Evolutionary conservation across 1,140 invertebrate genomes (phyloP).

Genomic region (Anastatus disparis): DNA sequence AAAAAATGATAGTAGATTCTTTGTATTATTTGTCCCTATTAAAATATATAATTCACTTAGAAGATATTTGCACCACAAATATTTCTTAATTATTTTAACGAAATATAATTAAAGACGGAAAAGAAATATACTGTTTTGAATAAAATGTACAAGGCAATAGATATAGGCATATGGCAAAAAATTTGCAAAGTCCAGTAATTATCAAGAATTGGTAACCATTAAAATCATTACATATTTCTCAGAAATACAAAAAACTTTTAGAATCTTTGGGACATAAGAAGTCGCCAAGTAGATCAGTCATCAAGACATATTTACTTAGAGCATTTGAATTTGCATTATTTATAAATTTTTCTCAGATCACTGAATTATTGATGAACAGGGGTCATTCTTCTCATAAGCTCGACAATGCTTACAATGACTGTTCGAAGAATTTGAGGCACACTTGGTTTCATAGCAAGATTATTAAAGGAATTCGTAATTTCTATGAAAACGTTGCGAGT

Average conservation of each 20-base stretch:
- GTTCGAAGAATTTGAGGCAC: slow-evolving; percentile 55
- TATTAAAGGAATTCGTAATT: slow-evolving; percentile 54
- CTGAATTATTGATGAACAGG: slow-evolving; percentile 52
- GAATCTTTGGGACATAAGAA: neutral
- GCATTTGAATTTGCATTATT: slow-evolving; percentile 4
- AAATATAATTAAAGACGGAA: slow-evolving; percentile 1
- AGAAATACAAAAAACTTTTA: slow-evolving; percentile 23
- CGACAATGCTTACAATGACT: slow-evolving; percentile 54
- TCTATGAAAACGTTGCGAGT: slow-evolving; percentile 90
- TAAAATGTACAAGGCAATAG: neutral
- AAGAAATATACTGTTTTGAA: neutral
- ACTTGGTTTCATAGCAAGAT: slow-evolving; percentile 50
- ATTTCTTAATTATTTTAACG: neutral
- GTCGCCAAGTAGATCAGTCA: slow-evolving; percentile 18
- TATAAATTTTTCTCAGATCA: slow-evolving; percentile 11
- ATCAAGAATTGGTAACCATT: slow-evolving; percentile 24
- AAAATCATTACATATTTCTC: slow-evolving; percentile 13
- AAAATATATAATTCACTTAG: slow-evolving; percentile 13
- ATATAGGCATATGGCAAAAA: slow-evolving; percentile 3
- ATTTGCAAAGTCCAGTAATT: slow-evolving; percentile 1
- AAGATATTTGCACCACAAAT: neutral
- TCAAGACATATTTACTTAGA: slow-evolving; percentile 12
- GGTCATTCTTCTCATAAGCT: slow-evolving; percentile 57
- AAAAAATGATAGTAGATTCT: slow-evolving; percentile 23
- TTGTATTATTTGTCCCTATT: neutral